Evolutionary conservation across 1,140 invertebrate species (phyloP).

Genomic region (Nasonia longicornis): DNA sequence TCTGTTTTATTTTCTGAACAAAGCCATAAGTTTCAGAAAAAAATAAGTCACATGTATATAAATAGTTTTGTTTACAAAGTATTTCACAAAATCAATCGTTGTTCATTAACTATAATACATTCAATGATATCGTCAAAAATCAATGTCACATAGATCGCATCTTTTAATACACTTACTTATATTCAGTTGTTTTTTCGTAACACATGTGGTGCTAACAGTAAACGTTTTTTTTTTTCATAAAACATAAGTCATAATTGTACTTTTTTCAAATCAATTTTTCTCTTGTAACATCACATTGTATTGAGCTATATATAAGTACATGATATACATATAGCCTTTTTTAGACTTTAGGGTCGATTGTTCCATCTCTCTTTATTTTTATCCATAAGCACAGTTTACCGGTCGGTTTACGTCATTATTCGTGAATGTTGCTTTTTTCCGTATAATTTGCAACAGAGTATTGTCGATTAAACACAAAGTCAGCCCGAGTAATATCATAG

Average conservation of each 20-base stretch:
- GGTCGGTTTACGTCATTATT: not conserved
- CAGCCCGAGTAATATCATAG: slow-evolving; percentile 39
- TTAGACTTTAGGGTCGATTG: not conserved
- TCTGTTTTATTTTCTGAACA: slow-evolving; percentile 29
- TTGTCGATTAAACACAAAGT: slow-evolving; percentile 44
- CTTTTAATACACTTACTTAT: not conserved
- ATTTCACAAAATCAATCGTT: slow-evolving; percentile 19
- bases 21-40: not conserved
- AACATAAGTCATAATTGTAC: not conserved
- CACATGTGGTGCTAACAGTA: not conserved
- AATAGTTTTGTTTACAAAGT: slow-evolving; percentile 4
- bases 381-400: not conserved
- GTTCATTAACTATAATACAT: slow-evolving; percentile 3
- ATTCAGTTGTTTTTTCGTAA: slow-evolving; percentile 1
- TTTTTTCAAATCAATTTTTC: not conserved
- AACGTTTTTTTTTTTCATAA: not conserved
- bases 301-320: not conserved
- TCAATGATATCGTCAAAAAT: slow-evolving; percentile 18
- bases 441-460: slow-evolving; percentile 30
- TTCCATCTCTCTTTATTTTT: not conserved
- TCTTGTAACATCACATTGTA: not conserved
- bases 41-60: slow-evolving; percentile 19
- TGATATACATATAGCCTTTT: not conserved
- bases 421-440: not conserved
- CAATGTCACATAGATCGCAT: not conserved